Conservation (phyloP, 2,113 vertebrate species). For the Menidia beryllina region DNA sequence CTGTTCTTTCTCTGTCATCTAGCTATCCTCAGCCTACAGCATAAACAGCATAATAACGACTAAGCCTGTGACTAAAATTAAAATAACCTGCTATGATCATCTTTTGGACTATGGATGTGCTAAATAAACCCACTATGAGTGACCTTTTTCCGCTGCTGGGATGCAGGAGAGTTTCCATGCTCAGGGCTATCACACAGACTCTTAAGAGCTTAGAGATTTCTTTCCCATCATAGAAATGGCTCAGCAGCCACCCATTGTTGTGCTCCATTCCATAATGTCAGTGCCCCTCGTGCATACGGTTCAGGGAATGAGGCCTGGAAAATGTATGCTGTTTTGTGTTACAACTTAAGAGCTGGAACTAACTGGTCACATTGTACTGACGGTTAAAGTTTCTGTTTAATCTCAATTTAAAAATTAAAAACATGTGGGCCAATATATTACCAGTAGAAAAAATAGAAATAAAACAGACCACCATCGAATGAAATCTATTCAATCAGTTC, state of each 20-base stretch:
- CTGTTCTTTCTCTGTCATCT: neutral
- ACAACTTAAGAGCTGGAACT: neutral
- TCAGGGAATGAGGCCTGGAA: slow-evolving; percentile 42
- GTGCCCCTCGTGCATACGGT: slow-evolving; percentile 24
- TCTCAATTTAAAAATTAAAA: too few relatives aligned
- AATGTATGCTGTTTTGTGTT: neutral
- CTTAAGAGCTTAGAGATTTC: slow-evolving; percentile 32
- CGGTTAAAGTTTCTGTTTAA: too few relatives aligned
- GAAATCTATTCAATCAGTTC: neutral
- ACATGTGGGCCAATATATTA: neutral
- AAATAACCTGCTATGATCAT: slow-evolving; percentile 34
- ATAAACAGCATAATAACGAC: slow-evolving; percentile 36
- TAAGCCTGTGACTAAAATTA: slow-evolving; percentile 23
- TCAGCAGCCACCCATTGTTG: slow-evolving; percentile 22
- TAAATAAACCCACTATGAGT: slow-evolving; percentile 43
- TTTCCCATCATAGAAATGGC: slow-evolving; percentile 41
- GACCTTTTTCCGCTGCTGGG: slow-evolving; percentile 22
- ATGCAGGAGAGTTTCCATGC: slow-evolving; percentile 45
- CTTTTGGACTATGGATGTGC: slow-evolving; percentile 30
- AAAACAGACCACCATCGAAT: neutral
- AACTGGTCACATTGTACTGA: neutral
- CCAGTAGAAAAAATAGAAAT: neutral
- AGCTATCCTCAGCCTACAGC: slow-evolving; percentile 5
- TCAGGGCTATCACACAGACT: slow-evolving; percentile 28
- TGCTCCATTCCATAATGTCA: slow-evolving; percentile 33